These are phyloP conservation scores for Sesamia nonagrioides DNA, from an alignment of 1,140 invertebrate species.

Conservation along the genomic window DNA sequence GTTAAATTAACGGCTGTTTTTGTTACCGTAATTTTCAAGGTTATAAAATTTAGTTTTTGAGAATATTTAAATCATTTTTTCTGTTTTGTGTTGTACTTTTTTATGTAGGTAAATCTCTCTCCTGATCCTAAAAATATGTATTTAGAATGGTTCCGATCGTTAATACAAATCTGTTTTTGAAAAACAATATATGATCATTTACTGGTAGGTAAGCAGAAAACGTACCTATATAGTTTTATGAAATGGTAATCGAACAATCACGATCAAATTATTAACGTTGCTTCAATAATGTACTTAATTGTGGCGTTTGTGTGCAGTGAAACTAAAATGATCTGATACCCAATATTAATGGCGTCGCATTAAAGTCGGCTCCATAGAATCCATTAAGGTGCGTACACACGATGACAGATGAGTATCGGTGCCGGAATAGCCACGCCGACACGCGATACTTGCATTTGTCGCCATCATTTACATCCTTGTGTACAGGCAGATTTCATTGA, in stretches of 20 bases:
- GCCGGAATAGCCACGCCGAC: conserved; percentile 44
- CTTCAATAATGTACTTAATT: conserved; percentile 38
- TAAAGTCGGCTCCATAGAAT: conserved; percentile 75
- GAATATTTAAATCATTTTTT: too few relatives aligned
- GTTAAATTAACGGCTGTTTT: too few relatives aligned
- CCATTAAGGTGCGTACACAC: conserved; percentile 75
- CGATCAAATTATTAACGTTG: background rate
- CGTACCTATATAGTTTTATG: too few relatives aligned
- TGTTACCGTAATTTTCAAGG: too few relatives aligned
- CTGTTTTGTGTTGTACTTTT: too few relatives aligned
- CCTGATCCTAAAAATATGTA: too few relatives aligned
- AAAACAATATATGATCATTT: too few relatives aligned
- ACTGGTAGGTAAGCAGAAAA: too few relatives aligned
- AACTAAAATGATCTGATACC: conserved; percentile 44
- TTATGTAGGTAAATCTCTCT: too few relatives aligned
- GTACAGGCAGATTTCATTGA: conserved; percentile 44
- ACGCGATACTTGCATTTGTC: conserved; percentile 82
- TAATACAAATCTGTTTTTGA: too few relatives aligned
- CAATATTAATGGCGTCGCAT: conserved; percentile 70
- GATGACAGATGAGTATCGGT: conserved; percentile 72
- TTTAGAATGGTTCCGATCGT: too few relatives aligned
- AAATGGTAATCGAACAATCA: too few relatives aligned
- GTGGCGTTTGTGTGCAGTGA: conserved; percentile 55
- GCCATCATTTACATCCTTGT: conserved; percentile 53
- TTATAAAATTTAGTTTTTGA: background rate